Evolutionary conservation across 2,888 invertebrate species (phyloP).

Genomic region (Operophtera brumata): DNA sequence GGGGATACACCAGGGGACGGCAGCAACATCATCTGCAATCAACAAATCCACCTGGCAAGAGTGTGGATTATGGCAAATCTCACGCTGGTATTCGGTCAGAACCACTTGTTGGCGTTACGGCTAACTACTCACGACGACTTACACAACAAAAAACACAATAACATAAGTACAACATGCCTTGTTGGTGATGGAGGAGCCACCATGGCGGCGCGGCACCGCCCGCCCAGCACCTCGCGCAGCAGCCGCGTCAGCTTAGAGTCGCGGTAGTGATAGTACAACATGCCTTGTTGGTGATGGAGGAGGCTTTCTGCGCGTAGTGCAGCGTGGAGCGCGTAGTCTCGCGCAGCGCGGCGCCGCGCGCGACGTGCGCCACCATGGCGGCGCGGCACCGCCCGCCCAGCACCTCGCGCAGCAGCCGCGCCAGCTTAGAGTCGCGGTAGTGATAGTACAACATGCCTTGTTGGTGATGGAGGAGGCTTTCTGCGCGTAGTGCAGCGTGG

Average conservation of each 20-base stretch:
- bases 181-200: conserved; percentile 97
- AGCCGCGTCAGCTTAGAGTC: conserved; percentile 97
- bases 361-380: conserved; percentile 98
- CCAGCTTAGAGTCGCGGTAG: conserved; percentile 95
- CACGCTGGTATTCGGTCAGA: no score
- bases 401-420: conserved; percentile 92
- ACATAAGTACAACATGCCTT: conserved; percentile 82
- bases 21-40: no score
- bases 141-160: no score
- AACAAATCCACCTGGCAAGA: no score
- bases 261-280: conserved; percentile 74
- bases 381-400: conserved; percentile 96
- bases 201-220: conserved; percentile 98
- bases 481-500: conserved; percentile 96
- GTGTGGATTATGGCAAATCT: no score
- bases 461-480: conserved; percentile 96
- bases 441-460: conserved; percentile 78
- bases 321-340: conserved; percentile 97
- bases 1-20: no score
- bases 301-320: conserved; percentile 96
- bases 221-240: conserved; percentile 91
- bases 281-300: conserved; percentile 94
- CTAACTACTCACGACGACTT: no score
- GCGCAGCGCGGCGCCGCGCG: conserved; percentile 88
- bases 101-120: no score